Base-by-base conservation (phyloP, 2,113 vertebrate species). In the Psettodes erumei region DNA sequence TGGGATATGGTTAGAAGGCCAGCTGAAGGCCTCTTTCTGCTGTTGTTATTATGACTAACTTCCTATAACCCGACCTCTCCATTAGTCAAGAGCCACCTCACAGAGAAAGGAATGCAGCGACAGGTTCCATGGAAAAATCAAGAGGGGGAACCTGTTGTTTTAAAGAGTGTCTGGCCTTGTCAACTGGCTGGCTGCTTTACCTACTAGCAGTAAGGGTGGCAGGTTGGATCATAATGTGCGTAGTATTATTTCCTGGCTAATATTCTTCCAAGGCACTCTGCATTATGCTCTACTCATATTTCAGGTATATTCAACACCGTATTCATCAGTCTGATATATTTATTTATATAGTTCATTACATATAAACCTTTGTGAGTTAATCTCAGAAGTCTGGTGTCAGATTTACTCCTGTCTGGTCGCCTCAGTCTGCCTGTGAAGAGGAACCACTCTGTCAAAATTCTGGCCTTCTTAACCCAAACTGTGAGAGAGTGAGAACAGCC, bases 41-140 rank as follows among this genome's bases (percentile, higher is more conserved):
- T 33, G 53, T n/a, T 73, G 73, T 83, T 86, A 58, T 81, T 84
- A 87, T 87, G 88, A 89, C 87, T 89, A 82, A 90, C 86, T 85
- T 88, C 79, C 88, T 83, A 40, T 64, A 82, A 77, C 67, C 62
- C 47, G 42, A 86, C 65, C 82, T 55, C 69, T 77, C 61, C 54
- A 48, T 88, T 86, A 91, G 82, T 91, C 81, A 89, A 71, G 77
- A 85, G 82, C 79, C 81, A 79, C 61, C 84, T 90, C 86, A 86
- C 45, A 68, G 65, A 74, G 87, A 81, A 42, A 84, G 84, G 86
- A 92, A 91, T 88, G 85, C 59, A 72, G 74, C 47, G 63, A 85
- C 88, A 92, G 88, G 86, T 93, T 89, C 83, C 67, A 75, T 81
- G 85, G 87, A 91, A 91, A 88, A 82, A 71, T 33, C 55, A 82